These are phyloP conservation scores for Enteromius viviparus DNA, from an alignment of 2,797 vertebrate species.

Conservation along the genomic window DNA sequence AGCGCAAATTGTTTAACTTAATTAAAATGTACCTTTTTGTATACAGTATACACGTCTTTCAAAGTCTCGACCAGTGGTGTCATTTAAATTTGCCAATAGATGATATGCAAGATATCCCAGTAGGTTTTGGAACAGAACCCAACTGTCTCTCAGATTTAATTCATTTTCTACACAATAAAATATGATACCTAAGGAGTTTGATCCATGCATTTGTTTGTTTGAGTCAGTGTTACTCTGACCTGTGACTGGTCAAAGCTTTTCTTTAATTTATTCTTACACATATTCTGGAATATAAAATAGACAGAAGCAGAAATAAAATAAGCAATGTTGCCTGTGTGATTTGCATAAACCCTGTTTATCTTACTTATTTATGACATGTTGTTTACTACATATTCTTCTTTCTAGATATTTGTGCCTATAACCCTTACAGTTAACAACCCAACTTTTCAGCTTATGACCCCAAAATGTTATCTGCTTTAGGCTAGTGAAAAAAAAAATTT, in stretches of 20 bases:
- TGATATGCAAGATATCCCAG: not conserved
- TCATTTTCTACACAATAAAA: not conserved
- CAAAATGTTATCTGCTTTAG: not conserved
- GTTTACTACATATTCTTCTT: not conserved
- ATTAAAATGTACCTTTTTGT: not conserved
- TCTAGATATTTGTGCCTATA: not conserved
- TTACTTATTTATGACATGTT: not conserved
- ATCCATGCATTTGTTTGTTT: conserved; percentile 2
- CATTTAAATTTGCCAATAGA: not conserved
- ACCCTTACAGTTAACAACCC: not conserved
- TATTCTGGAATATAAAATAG: not conserved
- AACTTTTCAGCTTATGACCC: not conserved
- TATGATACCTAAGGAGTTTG: not conserved
- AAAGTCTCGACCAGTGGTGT: too few species aligned
- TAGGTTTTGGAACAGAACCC: conserved; percentile 5
- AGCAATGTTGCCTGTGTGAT: not conserved
- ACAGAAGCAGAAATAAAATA: not conserved
- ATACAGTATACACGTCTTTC: not conserved
- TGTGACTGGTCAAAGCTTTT: not conserved
- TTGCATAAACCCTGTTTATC: not conserved
- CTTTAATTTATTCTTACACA: not conserved
- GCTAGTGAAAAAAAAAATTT: not conserved
- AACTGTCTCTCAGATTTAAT: conserved; percentile 5
- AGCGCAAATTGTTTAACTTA: not conserved
- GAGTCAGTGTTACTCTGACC: not conserved